Base-by-base conservation (phyloP, 2,888 invertebrate species). In the Tortricodes alternella region DNA sequence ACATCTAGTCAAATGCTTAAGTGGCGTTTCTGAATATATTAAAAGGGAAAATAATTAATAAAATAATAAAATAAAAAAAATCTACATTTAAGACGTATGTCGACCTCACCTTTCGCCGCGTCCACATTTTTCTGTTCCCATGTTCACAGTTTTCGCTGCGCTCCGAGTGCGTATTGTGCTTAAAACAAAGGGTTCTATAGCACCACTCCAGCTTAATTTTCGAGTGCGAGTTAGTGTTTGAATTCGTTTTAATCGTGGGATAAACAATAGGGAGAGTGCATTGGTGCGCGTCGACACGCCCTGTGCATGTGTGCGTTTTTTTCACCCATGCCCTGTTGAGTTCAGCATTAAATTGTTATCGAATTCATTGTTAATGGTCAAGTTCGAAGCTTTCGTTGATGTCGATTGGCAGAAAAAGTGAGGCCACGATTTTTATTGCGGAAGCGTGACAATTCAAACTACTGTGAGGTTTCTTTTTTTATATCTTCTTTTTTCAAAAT, bases 161-260 rank as follows among this genome's bases (percentile, higher is more conserved):
- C 64, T 65, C 66, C 65, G 80, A 77, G 79, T 65, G 64, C 67
- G 81, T 78, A 88, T 89, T 89, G 89, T 89, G 73, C 74, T 73
- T 84, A 85, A 89, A 89, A 89, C 89, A 90, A 89, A 86, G 76
- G 78, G 74, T 68, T 67, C 71, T 62, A 74, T 75, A 83, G 79
- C 70, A 80, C 81, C 82, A 85, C 85, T 89, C 79, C 72, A 88
- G 87, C 80, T 89, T 87, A 89, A 89, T 89, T 89, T 89, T 86
- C 66, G 84, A 89, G 89, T 81, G 83, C 82, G 87, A 83, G 85
- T 89, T 89, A 89, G 89, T 86, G 77, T 87, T 88, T 86, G 88
- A 89, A 88, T 88, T 86, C 84, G 82, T 85, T 83, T 84, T 89
- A 89, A 89, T 89, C 90, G 90, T 86, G 88, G 88, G 87, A 89